These are phyloP conservation scores for Drosophila conformis DNA, from an alignment of 2,888 invertebrate species.

Conservation along the genomic window DNA sequence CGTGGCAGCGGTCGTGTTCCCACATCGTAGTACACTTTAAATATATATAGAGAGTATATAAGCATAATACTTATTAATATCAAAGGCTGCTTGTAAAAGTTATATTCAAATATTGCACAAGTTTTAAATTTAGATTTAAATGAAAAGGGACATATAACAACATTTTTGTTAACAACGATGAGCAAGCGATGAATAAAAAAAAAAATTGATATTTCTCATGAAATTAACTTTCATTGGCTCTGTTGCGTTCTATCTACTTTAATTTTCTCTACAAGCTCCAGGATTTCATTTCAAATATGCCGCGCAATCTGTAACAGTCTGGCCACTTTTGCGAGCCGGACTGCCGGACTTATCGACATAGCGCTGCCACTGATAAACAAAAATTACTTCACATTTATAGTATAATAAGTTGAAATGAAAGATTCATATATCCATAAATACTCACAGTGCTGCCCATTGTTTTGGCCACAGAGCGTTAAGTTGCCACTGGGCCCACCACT, in stretches of 20 bases:
- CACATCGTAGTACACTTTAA: conserved; percentile 84
- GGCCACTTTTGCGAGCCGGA: neutral
- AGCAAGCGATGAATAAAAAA: neutral
- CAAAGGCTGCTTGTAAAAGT: neutral
- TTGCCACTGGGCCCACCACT: conserved; percentile 86
- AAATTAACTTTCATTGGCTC: neutral
- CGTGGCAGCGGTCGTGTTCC: conserved; percentile 69
- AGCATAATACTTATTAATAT: neutral
- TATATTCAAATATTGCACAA: neutral
- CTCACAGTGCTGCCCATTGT: conserved; percentile 93
- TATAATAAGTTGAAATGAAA: neutral
- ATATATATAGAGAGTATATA: neutral
- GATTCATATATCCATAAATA: conserved; percentile 38
- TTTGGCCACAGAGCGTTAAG: conserved; percentile 91
- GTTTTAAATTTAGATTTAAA: neutral
- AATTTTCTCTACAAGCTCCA: neutral
- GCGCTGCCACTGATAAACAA: neutral
- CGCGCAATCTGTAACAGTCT: neutral
- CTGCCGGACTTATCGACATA: neutral
- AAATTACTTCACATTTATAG: neutral
- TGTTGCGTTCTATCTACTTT: neutral
- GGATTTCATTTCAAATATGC: neutral
- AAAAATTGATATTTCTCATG: neutral
- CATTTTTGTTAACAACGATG: no score
- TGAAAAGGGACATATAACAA: neutral